A percentile compares a stretch with the other conserved stretches of the same genome.
phyloP scores from a whole-genome alignment of 2,888 invertebrate species.

The Holacanthella duospinosa region DNA sequence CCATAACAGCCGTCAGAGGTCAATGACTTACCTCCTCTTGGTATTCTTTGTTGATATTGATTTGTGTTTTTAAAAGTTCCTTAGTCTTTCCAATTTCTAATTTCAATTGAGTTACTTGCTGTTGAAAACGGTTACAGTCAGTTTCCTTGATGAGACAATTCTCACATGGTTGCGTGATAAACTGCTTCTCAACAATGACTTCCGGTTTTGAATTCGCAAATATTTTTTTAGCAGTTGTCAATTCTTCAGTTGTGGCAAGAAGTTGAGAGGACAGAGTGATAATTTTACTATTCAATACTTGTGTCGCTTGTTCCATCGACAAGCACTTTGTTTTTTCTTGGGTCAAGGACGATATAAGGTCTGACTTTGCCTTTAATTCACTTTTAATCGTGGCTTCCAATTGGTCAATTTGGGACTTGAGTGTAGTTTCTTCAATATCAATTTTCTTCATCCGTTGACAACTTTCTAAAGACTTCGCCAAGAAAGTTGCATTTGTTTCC shows the following conservation, averaged over 20 bases:
- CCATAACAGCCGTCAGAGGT: no score
- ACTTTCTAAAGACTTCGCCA: conserved; percentile 20
- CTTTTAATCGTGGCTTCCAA: conserved; percentile 24
- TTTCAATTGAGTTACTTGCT: conserved; percentile 13
- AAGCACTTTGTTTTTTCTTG: conserved; percentile 18
- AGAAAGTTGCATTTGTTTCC: conserved; percentile 26
- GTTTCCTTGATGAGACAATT: conserved; percentile 16
- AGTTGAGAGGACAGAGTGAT: not conserved
- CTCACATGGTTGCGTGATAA: conserved; percentile 5
- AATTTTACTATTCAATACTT: not conserved
- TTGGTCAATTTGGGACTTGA: conserved; percentile 19
- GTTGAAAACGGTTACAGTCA: conserved; percentile 14
- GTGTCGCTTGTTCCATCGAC: not conserved
- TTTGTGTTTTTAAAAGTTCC: conserved; percentile 21
- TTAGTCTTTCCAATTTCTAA: conserved; percentile 24
- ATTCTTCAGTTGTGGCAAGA: not conserved
- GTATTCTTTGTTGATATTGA: conserved; percentile 23
- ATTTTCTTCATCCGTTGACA: conserved; percentile 21
- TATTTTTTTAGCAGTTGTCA: not conserved
- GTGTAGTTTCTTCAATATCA: conserved; percentile 17
- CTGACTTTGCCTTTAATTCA: conserved; percentile 25
- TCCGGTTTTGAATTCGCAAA: not conserved
- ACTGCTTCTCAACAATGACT: not conserved
- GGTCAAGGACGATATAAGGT: conserved; percentile 21
- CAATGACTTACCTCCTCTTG: conserved; percentile 24